These are phyloP conservation scores for Cyclina sinensis DNA, from an alignment of 1,140 invertebrate species.

Conservation along the genomic window DNA sequence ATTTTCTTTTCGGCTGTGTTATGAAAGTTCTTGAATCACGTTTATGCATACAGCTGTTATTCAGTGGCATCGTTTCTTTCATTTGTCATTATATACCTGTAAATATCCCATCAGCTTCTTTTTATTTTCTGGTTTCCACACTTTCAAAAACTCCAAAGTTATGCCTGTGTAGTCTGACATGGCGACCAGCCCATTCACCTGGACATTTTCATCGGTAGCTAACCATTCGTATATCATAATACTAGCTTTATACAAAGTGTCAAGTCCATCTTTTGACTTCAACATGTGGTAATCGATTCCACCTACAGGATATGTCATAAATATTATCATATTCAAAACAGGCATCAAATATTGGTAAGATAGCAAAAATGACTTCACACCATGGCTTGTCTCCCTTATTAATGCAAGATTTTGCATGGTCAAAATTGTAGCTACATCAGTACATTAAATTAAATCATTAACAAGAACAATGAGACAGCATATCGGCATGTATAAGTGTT, in stretches of 20 bases:
- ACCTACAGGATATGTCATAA: not conserved
- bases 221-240: slow-evolving; percentile 3
- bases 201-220: slow-evolving; percentile 3
- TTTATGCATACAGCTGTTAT: too few species aligned
- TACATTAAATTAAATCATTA: not conserved
- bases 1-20: too few species aligned
- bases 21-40: too few species aligned
- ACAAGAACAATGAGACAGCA: not conserved
- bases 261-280: not conserved
- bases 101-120: slow-evolving; percentile 31
- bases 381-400: not conserved
- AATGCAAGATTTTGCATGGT: too few species aligned
- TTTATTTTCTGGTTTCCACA: slow-evolving; percentile 2
- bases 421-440: too few species aligned
- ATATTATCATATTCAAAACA: too few species aligned
- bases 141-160: not conserved
- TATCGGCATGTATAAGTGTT: not conserved
- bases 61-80: too few species aligned
- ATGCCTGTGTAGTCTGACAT: slow-evolving; percentile 8
- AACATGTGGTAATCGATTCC: not conserved
- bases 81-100: slow-evolving; percentile 14
- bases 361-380: not conserved
- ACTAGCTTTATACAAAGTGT: not conserved
- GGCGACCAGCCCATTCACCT: slow-evolving; percentile 5
- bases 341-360: too few species aligned